A percentile compares a stretch with the other conserved stretches of the same genome.
phyloP scores from a whole-genome alignment of 1,140 invertebrate species.

The Drosophila nigromelanica region DNA sequence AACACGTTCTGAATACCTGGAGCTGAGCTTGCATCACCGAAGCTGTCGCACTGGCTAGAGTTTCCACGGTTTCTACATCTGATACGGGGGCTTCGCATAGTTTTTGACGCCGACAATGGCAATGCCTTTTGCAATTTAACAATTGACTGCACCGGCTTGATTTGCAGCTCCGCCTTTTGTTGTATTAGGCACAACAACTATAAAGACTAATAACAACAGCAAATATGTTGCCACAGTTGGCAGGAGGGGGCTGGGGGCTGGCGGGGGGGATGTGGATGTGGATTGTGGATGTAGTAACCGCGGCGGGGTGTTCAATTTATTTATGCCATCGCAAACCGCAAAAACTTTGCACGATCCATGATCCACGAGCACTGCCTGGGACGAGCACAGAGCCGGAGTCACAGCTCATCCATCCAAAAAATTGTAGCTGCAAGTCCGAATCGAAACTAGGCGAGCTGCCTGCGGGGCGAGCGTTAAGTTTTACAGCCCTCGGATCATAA shows the following conservation, averaged over 20 bases:
- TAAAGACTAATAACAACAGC: neutral
- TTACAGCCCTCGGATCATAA: conserved; percentile 57
- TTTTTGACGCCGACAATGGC: conserved; percentile 61
- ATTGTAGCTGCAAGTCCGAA: conserved; percentile 15
- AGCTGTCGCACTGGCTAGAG: conserved; percentile 45
- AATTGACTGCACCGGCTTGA: conserved; percentile 67
- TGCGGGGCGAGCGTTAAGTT: conserved; percentile 27
- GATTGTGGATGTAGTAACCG: conserved; percentile 28
- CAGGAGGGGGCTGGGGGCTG: conserved; percentile 1
- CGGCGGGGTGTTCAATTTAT: conserved; percentile 55
- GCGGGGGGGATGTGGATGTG: too few species aligned
- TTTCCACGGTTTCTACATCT: conserved; percentile 33
- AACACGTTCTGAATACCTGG: conserved; percentile 16
- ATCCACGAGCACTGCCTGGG: conserved; percentile 47
- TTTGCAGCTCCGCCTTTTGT: conserved; percentile 30
- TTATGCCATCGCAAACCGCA: conserved; percentile 71
- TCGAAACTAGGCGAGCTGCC: conserved; percentile 5
- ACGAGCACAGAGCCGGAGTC: conserved; percentile 6
- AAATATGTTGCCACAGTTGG: conserved; percentile 35
- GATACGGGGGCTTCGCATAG: conserved; percentile 8
- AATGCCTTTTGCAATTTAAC: conserved; percentile 81
- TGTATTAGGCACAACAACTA: neutral
- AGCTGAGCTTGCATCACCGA: neutral
- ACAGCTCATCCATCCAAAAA: conserved; percentile 11
- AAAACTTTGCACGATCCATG: conserved; percentile 62